Evolutionary conservation across 2,113 vertebrate species (phyloP).

Genomic region (Periophthalmus modestus): DNA sequence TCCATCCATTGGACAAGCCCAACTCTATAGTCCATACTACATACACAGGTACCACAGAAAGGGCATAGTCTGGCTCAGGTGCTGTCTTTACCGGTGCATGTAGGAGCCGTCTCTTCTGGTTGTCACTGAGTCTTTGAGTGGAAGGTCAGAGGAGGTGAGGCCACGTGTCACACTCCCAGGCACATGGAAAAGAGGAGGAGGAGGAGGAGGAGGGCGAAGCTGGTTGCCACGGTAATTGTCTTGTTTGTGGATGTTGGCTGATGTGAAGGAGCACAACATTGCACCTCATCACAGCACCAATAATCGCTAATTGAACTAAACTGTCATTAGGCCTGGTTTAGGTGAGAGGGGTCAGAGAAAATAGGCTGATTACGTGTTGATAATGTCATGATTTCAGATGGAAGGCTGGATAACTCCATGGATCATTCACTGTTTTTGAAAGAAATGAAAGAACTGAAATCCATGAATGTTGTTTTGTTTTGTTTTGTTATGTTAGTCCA

Average conservation of each 20-base stretch:
- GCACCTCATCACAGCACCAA: constrained; percentile 8
- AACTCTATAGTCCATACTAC: background rate
- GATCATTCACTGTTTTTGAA: background rate
- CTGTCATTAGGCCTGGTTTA: constrained; percentile 29
- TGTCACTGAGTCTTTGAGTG: constrained; percentile 19
- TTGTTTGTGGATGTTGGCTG: constrained; percentile 50
- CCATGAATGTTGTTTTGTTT: too few species aligned
- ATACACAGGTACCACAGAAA: background rate
- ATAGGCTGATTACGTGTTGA: background rate
- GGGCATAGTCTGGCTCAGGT: background rate
- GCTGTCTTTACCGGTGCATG: background rate
- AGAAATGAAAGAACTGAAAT: background rate
- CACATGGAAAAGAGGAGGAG: constrained; percentile 27
- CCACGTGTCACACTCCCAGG: constrained; percentile 24
- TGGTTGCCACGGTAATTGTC: constrained; percentile 51
- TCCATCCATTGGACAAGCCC: too few species aligned
- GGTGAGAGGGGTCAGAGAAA: constrained; percentile 11
- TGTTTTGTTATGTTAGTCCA: background rate
- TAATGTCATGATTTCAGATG: background rate
- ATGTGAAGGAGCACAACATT: constrained; percentile 18
- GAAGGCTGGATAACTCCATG: background rate
- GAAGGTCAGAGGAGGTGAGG: constrained; percentile 44
- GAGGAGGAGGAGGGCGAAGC: background rate
- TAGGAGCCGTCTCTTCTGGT: constrained; percentile 15
- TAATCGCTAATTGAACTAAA: constrained; percentile 33